phyloP scores from a whole-genome alignment of 2,113 vertebrate genomes.

The Ranitomeya imitator region DNA sequence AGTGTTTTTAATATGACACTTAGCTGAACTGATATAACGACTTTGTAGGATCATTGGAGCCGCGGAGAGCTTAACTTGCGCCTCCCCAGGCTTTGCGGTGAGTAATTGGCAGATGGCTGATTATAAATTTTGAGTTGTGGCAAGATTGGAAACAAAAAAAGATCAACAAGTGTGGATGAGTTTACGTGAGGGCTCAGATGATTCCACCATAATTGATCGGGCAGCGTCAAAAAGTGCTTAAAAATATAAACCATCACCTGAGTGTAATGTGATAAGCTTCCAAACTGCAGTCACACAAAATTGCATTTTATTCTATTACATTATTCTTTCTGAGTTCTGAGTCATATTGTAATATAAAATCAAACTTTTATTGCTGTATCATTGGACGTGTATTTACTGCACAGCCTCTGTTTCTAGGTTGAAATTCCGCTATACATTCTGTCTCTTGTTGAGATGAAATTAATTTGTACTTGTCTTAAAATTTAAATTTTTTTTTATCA shows the following conservation, averaged over 20 bases:
- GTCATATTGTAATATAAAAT: neutral
- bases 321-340: neutral
- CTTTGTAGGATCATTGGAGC: constrained; percentile 55
- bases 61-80: constrained; percentile 62
- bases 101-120: constrained; percentile 76
- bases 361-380: neutral
- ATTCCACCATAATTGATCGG: neutral
- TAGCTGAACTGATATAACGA: constrained; percentile 61
- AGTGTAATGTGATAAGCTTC: constrained; percentile 7
- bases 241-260: neutral
- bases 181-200: constrained; percentile 1
- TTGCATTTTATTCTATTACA: neutral
- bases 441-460: neutral
- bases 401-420: neutral
- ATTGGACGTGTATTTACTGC: neutral
- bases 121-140: constrained; percentile 72
- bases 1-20: constrained; percentile 56
- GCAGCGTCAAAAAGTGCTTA: neutral
- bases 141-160: constrained; percentile 73
- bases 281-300: neutral
- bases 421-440: neutral
- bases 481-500: neutral
- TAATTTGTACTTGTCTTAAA: neutral
- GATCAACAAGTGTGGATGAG: constrained; percentile 61
- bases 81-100: constrained; percentile 66